Evolutionary conservation across 2,797 vertebrate genomes (phyloP).

Genomic region (Danionella dracula): DNA sequence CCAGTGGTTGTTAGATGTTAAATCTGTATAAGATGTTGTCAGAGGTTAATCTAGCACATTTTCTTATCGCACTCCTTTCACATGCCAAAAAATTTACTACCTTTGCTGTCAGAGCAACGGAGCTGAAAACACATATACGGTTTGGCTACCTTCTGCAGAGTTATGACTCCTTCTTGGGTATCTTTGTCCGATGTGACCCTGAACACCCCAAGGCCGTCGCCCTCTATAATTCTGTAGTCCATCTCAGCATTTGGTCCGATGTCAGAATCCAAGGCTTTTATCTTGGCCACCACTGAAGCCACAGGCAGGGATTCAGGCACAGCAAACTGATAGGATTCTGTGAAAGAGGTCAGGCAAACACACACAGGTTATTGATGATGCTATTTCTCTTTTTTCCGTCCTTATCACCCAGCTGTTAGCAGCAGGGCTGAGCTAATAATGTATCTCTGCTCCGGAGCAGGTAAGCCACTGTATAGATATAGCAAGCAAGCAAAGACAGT

Average conservation of each 20-base stretch:
- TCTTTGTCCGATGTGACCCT: constrained; percentile 80
- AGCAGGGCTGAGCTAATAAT: constrained; percentile 8
- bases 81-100: background rate
- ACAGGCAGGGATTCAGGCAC: constrained; percentile 79
- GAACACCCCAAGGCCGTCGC: constrained; percentile 80
- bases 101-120: constrained; percentile 2
- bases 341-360: constrained; percentile 38
- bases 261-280: constrained; percentile 86
- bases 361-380: constrained; percentile 47
- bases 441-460: constrained; percentile 15
- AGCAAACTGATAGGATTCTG: constrained; percentile 85
- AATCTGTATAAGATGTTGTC: constrained; percentile 18
- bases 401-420: constrained; percentile 42
- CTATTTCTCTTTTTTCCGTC: constrained; percentile 42
- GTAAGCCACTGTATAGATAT: constrained; percentile 23
- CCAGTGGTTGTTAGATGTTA: constrained; percentile 5
- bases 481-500: background rate
- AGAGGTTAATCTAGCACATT: background rate
- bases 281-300: constrained; percentile 79
- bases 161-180: constrained; percentile 85
- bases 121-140: background rate
- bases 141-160: constrained; percentile 77
- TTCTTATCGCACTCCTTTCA: background rate
- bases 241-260: constrained; percentile 84
- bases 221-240: constrained; percentile 88